Base-by-base conservation (phyloP, 2,797 vertebrate genomes). In the Crocidura indochinensis region DNA sequence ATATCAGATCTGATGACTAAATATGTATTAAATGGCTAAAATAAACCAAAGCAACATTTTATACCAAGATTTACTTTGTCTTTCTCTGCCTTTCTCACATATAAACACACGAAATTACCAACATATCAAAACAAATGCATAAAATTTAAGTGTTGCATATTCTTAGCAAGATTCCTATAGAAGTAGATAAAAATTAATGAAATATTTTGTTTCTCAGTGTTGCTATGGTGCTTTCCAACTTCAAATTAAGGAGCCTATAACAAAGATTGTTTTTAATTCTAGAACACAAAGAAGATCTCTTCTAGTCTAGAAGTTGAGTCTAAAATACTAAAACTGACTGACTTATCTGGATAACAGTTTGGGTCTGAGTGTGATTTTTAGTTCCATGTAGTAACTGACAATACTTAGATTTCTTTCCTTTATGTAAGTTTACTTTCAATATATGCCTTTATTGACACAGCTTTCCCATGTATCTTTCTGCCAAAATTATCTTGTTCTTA, bases 1-100 rank as follows among this genome's bases (percentile, higher is more conserved):
- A 79, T 75, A 67, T 75, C 6, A 60, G 15, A 72, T 91, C 24
- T 75, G 72, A 29, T 82, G 29, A 24, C 9, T 79, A 65, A 73
- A 26, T 46, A 20, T n/a, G 6, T 14, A 76, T 47, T 62, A 91
- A 17, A 17, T 10, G 74, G 47, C 49, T 78, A 47, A 90, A 38
- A 8, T 68, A 81, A 87, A 79, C 53, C 53, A 7, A 51, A 51
- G 49, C 12, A 12, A 12, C 49, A n/a, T n/a, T n/a, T n/a, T n/a
- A n/a, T n/a, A n/a, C n/a, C n/a, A n/a, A n/a, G n/a, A n/a, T 38
- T 38, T 51, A 51, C 49, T 15, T 51, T 51, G 3, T 15, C 4
- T 51, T 15, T 51, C 3, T 15, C 49, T 51, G 49, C 14, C 49
- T 51, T 51, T 15, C 49, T 51, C 49, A 51, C 2, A 4, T 3